These are phyloP conservation scores for Drosophila setosimentum DNA, from an alignment of 2,888 invertebrate genomes.

Conservation along the genomic window DNA sequence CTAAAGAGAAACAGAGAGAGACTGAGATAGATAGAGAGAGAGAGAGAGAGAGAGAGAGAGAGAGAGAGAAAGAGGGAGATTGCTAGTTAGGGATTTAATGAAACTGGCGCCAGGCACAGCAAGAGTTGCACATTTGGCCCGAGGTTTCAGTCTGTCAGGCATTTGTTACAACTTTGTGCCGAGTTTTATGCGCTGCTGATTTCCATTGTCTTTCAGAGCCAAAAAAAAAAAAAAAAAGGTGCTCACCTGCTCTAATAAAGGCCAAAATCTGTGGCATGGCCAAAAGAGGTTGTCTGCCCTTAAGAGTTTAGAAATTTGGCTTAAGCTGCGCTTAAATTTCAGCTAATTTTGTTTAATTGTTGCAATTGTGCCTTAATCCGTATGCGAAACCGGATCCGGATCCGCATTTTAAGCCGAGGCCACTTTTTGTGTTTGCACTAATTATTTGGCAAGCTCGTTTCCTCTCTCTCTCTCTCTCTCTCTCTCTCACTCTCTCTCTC, in stretches of 20 bases:
- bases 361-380: conserved; percentile 60
- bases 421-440: conserved; percentile 75
- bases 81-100: conserved; percentile 42
- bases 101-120: conserved; percentile 57
- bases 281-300: not conserved
- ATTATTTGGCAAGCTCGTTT: conserved; percentile 45
- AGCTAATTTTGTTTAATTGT: conserved; percentile 82
- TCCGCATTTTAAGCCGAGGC: conserved; percentile 20
- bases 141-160: conserved; percentile 12
- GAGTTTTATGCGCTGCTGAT: conserved; percentile 39
- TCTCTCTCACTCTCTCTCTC: no score
- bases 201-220: conserved; percentile 39
- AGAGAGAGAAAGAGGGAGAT: not conserved
- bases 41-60: not conserved
- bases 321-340: conserved; percentile 77
- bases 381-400: conserved; percentile 15
- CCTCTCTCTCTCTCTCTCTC: not conserved
- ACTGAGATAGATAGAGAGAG: conserved; percentile 11
- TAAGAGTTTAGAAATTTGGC: conserved; percentile 59
- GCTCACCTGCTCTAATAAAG: conserved; percentile 70
- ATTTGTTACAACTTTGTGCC: conserved; percentile 28
- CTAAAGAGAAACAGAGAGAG: not conserved
- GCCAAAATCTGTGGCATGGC: conserved; percentile 8
- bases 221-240: no score
- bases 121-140: conserved; percentile 6